These are phyloP conservation scores for Tachypleus tridentatus DNA, from an alignment of 1,140 invertebrate genomes.

Conservation along the genomic window DNA sequence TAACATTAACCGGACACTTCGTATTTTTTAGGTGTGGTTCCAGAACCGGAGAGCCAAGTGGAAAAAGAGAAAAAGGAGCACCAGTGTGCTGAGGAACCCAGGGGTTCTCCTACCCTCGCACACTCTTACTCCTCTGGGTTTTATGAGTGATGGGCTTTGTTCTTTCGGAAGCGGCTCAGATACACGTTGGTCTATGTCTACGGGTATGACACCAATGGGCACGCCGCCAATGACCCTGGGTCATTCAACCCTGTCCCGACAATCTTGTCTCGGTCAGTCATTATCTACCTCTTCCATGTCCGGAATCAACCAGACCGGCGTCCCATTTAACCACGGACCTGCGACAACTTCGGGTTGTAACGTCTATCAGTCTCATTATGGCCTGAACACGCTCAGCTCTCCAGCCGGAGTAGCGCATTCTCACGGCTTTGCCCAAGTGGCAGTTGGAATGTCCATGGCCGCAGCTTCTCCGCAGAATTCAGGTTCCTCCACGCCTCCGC, in stretches of 20 bases:
- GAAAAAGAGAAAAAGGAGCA: constrained; percentile 80
- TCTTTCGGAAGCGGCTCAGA: constrained; percentile 55
- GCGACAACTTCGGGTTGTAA: too few species aligned
- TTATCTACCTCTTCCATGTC: neutral
- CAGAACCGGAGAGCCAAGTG: constrained; percentile 61
- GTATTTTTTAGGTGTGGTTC: constrained; percentile 17
- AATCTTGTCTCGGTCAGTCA: constrained; percentile 14
- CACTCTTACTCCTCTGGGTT: constrained; percentile 78
- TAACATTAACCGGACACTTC: too few species aligned
- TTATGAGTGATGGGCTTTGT: constrained; percentile 59
- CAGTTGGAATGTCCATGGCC: too few species aligned
- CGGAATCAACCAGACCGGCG: neutral
- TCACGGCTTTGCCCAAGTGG: too few species aligned
- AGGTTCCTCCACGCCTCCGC: neutral
- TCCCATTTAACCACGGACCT: neutral
- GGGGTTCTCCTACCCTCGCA: constrained; percentile 82
- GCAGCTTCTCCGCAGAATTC: too few species aligned
- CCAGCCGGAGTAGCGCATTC: too few species aligned
- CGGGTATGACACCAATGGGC: constrained; percentile 14
- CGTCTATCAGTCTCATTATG: too few species aligned
- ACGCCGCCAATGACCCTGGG: constrained; percentile 2
- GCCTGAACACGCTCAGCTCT: neutral
- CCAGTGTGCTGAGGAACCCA: constrained; percentile 74
- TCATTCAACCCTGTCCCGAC: neutral
- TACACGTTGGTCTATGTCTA: constrained; percentile 48